These are phyloP conservation scores for Drosophila demipolita DNA, from an alignment of 2,888 invertebrate species.

Conservation along the genomic window DNA sequence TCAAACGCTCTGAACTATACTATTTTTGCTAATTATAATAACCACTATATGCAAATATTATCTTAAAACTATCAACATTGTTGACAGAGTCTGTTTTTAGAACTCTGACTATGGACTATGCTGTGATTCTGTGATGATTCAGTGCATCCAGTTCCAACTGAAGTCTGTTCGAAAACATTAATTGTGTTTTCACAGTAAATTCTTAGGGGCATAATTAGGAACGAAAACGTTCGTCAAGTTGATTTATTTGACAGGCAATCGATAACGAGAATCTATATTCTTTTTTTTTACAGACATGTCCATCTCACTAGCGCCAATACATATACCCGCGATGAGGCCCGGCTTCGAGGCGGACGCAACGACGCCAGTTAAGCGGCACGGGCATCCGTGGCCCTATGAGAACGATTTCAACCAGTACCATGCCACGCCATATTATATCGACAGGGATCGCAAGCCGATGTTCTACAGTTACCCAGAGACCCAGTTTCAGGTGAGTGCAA, in stretches of 20 bases:
- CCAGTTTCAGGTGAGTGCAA: constrained; percentile 84
- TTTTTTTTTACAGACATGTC: constrained; percentile 86
- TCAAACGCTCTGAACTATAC: background rate
- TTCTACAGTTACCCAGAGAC: constrained; percentile 85
- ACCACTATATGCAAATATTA: background rate
- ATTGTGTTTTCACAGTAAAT: constrained; percentile 1
- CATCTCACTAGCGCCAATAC: constrained; percentile 89
- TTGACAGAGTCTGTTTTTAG: background rate
- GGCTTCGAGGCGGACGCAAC: constrained; percentile 86
- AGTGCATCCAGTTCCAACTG: background rate
- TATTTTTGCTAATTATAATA: background rate
- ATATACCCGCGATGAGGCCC: constrained; percentile 94
- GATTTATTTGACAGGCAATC: constrained; percentile 7
- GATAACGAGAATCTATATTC: constrained; percentile 6
- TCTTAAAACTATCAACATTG: background rate
- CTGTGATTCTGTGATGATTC: background rate
- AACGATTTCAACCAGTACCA: constrained; percentile 85
- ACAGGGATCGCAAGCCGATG: constrained; percentile 85
- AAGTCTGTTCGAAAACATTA: background rate
- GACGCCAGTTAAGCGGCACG: constrained; percentile 85
- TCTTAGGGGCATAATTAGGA: background rate
- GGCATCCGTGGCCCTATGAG: constrained; percentile 85
- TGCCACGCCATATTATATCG: constrained; percentile 84
- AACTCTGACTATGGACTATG: background rate
- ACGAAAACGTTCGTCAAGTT: background rate